Evolutionary conservation across 2,797 vertebrate species (phyloP), one percentile per base, ranked within the genome.

Genomic region (Allobates femoralis): DNA sequence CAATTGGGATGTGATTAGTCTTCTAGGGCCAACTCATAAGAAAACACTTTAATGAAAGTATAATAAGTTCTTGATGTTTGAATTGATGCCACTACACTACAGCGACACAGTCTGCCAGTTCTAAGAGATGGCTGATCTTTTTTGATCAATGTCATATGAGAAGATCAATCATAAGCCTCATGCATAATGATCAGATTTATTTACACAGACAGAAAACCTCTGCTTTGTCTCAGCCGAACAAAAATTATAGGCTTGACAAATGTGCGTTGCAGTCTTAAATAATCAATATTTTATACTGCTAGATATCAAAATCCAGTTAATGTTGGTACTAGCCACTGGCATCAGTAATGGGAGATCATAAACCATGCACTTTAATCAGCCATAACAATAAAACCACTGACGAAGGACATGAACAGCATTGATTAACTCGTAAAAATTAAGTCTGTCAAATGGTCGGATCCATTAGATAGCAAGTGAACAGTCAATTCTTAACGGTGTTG

Each of bases 151-250:
- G 74, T 53, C 73, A 77, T n/a, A 55, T 64, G 34, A 77, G 28
- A 84, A 76, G 73, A 75, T 83, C 81, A 73, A 55, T 83, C 67
- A 60, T n/a, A 56, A n/a, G 15, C 8, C 71, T 83, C 69, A 26
- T 83, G 81, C 34, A 83, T 83, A 83, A 74, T 83, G 8, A 73
- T 83, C 32, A 73, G 7, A 58, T 83, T 83, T 83, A 58, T 73
- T 41, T 83, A 60, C 53, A 28, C 67, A 60, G 81, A 67, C 67
- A 56, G 67, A 83, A 58, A n/a, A 26, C 16, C 7, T 58, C 67
- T 26, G 51, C 51, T 83, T 83, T 83, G 66, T 74, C 66, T 71
- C n/a, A 30, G 34, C 18, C 14, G 51, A 83, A 41, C 71, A 26
- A 55, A 30, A 23, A 1, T 46, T 60, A 60, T 50, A 60, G 46